These are phyloP conservation scores for Camelus dromedarius DNA, from an alignment of 2,113 vertebrate species.

Conservation along the genomic window DNA sequence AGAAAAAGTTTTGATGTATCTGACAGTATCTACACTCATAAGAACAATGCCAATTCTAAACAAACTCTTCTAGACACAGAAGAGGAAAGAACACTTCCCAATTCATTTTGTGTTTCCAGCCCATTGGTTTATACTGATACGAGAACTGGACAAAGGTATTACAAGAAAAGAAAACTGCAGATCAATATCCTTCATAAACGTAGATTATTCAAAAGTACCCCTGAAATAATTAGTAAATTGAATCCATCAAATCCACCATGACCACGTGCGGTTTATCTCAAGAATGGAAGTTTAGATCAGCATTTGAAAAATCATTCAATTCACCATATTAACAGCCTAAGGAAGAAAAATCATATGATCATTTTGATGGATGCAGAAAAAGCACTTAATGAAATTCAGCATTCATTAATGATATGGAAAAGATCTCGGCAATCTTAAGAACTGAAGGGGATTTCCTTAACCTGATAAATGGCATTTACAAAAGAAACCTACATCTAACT, in stretches of 20 bases:
- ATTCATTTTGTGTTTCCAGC: not conserved
- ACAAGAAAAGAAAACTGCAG: not conserved
- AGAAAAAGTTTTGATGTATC: not conserved
- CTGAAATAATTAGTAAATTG: not conserved
- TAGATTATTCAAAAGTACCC: not conserved
- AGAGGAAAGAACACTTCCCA: not conserved
- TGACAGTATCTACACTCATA: not conserved
- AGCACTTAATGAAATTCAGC: not conserved
- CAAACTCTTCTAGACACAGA: not conserved
- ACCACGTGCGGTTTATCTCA: not conserved
- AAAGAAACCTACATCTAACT: not conserved
- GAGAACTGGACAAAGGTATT: not conserved
- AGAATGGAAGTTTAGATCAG: not conserved
- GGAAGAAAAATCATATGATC: not conserved
- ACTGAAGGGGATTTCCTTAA: not conserved
- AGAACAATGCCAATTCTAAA: not conserved
- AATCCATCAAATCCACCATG: not conserved
- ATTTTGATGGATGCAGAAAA: not conserved
- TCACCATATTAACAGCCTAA: slow-evolving; percentile 9
- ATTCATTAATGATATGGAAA: not conserved
- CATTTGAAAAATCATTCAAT: slow-evolving; percentile 34
- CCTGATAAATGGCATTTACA: not conserved
- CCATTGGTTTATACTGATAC: not conserved
- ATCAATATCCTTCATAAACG: not conserved
- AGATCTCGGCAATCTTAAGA: not conserved